Conservation (phyloP, 2,113 vertebrate genomes). For the Struthidea cinerea region DNA sequence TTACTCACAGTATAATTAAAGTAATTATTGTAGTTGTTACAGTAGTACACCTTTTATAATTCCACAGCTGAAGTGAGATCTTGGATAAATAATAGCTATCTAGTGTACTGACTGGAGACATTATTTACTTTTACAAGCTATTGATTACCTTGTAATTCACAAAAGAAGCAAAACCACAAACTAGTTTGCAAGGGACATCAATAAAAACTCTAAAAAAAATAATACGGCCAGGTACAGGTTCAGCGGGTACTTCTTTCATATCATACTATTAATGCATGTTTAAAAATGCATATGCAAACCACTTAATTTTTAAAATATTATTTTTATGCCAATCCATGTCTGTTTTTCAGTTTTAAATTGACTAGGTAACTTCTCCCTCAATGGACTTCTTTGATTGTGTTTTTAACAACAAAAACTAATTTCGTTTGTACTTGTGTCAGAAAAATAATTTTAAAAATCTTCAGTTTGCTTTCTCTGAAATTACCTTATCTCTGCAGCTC, state of each 20-base stretch:
- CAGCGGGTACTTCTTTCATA: background rate
- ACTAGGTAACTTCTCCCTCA: background rate
- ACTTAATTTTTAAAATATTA: background rate
- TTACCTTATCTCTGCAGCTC: background rate
- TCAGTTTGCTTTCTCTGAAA: background rate
- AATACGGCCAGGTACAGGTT: background rate
- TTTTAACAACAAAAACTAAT: background rate
- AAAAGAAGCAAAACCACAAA: background rate
- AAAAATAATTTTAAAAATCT: background rate
- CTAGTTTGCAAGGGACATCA: background rate
- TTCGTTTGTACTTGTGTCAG: rapidly evolving
- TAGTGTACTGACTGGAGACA: background rate
- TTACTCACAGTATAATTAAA: slow-evolving; percentile 44
- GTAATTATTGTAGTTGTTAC: background rate
- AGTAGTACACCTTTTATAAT: background rate
- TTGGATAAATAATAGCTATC: slow-evolving; percentile 3
- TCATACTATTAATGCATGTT: background rate
- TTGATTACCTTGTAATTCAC: background rate
- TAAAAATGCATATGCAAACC: background rate
- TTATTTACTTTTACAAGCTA: slow-evolving; percentile 25
- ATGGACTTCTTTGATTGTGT: background rate
- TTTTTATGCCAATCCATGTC: background rate
- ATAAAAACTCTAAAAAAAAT: slow-evolving; percentile 6
- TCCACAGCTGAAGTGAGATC: background rate
- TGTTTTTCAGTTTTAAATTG: background rate